Base-by-base conservation (phyloP, 2,113 vertebrate genomes). In the Procavia capensis region DNA sequence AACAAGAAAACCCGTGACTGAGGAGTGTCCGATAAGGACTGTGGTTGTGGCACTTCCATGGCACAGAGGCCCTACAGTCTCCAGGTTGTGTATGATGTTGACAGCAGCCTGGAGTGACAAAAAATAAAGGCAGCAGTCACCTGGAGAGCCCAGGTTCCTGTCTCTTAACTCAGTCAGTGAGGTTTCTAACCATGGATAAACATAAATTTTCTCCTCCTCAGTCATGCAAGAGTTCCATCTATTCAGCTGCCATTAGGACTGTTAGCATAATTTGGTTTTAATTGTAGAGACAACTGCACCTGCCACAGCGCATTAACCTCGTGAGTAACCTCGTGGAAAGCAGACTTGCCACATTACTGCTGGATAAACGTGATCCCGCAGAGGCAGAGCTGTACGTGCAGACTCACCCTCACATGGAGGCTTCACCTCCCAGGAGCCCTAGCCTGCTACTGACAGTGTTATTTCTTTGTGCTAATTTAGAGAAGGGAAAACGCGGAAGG, bases 261-360 rank as follows among this genome's bases (percentile, higher is more conserved):
- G 74, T 78, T 72, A 94, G 24, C 5, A 24, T 84, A 93, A 93
- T 90, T 96, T 80, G 6, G 63, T 76, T 96, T 81, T 72, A 74
- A 91, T 64, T 96, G 90, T 94, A 88, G 72, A 72, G 76, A 7
- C 82, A 9, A 27, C 11, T 74, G 24, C 4, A 63, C 75, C 3
- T 92, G 45, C 41, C 47, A 3, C 3, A 36, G 0, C 85, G 59
- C 13, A 36, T 92, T 86, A 74, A 84, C 29, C 11, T 63, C 75
- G 25, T 3, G 5, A 3, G 0, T 3, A 7, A 22, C 76, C 31
- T 61, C 27, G 3, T 39, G 20, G 45, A 82, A 91, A 9, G 2
- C 19, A 43, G 80, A 75, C 3, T 43, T 81, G 57, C 6, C 78
- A 74, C 59, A 39, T 57, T 47, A 24, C 29, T 45, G 34, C 19